Evolutionary conservation across 2,113 vertebrate species (phyloP).

Genomic region (Azemiops feae): DNA sequence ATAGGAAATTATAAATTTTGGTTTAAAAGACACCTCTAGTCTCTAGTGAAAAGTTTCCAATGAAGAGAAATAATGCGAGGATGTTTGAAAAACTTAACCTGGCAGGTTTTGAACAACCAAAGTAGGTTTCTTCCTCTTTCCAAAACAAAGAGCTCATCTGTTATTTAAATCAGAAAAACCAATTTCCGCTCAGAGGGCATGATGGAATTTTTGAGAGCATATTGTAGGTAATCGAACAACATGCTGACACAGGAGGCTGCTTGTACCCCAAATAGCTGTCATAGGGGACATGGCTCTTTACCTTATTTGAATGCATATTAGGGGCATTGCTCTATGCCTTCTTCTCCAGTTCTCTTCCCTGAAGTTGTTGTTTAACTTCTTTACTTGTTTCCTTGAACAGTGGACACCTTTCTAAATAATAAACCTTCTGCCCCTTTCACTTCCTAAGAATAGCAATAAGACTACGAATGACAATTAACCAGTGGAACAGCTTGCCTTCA

Average conservation of each 20-base stretch:
- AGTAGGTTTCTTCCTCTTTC: not conserved
- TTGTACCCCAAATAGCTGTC: not conserved
- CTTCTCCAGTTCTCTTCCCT: not conserved
- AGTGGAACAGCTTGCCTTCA: no score
- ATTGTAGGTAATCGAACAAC: not conserved
- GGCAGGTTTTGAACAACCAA: not conserved
- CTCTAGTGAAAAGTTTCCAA: slow-evolving; percentile 14
- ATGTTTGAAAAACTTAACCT: not conserved
- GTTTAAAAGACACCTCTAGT: not conserved
- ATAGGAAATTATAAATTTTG: slow-evolving; percentile 50
- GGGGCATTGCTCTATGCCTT: not conserved
- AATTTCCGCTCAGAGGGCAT: not conserved
- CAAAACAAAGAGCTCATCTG: not conserved
- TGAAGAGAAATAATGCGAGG: not conserved
- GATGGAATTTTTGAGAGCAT: not conserved
- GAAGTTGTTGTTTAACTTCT: not conserved
- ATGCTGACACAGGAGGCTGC: not conserved
- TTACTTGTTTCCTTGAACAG: not conserved
- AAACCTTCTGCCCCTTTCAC: not conserved
- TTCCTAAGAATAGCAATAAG: not conserved
- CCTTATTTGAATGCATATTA: not conserved
- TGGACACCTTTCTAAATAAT: not conserved
- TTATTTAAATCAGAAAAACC: not conserved
- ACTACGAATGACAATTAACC: not conserved
- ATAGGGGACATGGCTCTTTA: not conserved